Percentiles rank a stretch among this genome's conserved stretches.
phyloP scores from a whole-genome alignment of 2,797 vertebrate species.

The Pteronotus mesoamericanus region DNA sequence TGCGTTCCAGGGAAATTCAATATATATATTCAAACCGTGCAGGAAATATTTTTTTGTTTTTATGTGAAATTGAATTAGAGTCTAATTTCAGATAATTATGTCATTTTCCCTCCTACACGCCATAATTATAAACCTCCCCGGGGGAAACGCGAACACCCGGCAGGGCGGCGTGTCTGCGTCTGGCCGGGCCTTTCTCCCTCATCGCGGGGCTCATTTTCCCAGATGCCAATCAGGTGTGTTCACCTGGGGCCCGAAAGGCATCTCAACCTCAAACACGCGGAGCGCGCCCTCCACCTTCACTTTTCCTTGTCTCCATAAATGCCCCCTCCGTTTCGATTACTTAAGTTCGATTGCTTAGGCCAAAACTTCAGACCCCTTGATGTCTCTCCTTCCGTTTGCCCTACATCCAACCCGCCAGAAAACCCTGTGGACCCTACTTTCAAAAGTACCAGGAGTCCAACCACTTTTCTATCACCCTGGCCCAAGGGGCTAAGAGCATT shows the following conservation, averaged over 20 bases:
- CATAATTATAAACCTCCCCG: not conserved
- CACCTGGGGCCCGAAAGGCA: not conserved
- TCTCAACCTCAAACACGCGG: not conserved
- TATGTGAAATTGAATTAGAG: conserved; percentile 30
- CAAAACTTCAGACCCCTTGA: not conserved
- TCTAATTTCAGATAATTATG: conserved; percentile 25
- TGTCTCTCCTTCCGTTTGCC: not conserved
- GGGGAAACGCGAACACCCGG: not conserved
- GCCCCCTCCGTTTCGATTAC: not conserved
- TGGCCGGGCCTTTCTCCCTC: not conserved
- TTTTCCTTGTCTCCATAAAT: not conserved
- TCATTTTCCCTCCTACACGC: not conserved
- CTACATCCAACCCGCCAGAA: not conserved
- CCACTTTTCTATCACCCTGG: not conserved
- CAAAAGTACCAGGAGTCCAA: not conserved
- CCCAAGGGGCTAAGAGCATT: not conserved
- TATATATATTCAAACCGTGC: conserved; percentile 19
- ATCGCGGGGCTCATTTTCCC: not conserved
- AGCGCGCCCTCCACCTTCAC: not conserved
- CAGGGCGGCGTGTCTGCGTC: not conserved
- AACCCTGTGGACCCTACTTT: not conserved
- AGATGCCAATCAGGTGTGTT: not conserved
- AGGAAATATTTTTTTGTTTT: not conserved
- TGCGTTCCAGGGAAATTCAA: conserved; percentile 38
- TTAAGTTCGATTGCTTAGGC: not conserved